Evolutionary conservation across 2,113 vertebrate genomes (phyloP).

Genomic region (Micronycteris hirsuta): DNA sequence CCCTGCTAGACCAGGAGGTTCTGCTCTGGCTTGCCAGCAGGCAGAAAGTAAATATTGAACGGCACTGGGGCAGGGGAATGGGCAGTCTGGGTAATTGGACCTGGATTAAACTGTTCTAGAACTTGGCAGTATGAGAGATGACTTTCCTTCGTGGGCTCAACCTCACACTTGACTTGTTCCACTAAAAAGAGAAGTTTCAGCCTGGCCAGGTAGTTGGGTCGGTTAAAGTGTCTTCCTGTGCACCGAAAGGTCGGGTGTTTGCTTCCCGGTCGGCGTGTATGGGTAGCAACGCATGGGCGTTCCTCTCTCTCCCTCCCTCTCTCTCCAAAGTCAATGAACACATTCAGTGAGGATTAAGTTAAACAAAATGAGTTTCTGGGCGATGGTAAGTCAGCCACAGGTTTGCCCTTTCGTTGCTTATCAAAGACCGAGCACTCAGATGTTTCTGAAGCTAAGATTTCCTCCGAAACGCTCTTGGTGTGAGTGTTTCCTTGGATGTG

Average conservation of each 20-base stretch:
- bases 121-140: not conserved
- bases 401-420: not conserved
- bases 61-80: not conserved
- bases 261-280: too few relatives aligned
- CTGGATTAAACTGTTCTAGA: not conserved
- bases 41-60: not conserved
- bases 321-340: too few relatives aligned
- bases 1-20: not conserved
- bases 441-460: not conserved
- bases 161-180: not conserved
- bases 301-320: too few relatives aligned
- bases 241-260: too few relatives aligned
- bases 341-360: too few relatives aligned
- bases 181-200: not conserved
- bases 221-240: too few relatives aligned
- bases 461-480: not conserved
- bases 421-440: not conserved
- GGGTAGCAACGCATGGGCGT: too few relatives aligned
- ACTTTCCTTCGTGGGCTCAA: not conserved
- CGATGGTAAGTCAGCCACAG: not conserved
- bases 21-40: not conserved
- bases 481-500: not conserved
- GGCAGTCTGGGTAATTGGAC: not conserved
- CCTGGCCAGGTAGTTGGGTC: not conserved
- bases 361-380: not conserved